Conservation (phyloP, 2,888 invertebrate genomes). For the Acronicta leporina region DNA sequence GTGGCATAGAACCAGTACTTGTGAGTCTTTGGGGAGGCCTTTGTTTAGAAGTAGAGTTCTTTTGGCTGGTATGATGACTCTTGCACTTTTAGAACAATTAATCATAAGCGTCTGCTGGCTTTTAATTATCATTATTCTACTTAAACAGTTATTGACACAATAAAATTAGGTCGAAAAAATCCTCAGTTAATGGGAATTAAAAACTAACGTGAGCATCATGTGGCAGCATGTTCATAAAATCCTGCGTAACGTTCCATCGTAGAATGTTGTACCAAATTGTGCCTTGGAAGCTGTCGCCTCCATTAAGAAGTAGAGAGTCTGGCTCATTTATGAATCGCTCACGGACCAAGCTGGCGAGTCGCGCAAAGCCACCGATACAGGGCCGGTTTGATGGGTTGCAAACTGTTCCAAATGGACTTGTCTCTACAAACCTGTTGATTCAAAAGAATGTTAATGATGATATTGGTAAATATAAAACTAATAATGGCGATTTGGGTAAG, state of each 20-base stretch:
- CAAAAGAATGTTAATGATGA: neutral
- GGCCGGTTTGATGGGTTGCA: slow-evolving; percentile 83
- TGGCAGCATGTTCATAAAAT: slow-evolving; percentile 93
- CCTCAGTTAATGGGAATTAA: neutral
- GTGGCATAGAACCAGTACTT: too few species aligned
- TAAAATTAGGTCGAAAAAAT: neutral
- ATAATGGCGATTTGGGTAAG: too few species aligned
- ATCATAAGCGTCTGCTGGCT: too few species aligned
- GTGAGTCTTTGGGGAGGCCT: too few species aligned
- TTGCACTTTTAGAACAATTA: too few species aligned
- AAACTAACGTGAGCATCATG: slow-evolving; percentile 93
- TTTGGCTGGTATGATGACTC: too few species aligned
- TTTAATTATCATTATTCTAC: too few species aligned
- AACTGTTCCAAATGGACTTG: slow-evolving; percentile 85
- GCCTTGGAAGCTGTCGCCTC: slow-evolving; percentile 92
- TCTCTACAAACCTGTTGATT: slow-evolving; percentile 89
- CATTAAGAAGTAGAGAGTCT: slow-evolving; percentile 90
- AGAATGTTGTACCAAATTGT: slow-evolving; percentile 94
- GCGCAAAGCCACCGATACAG: slow-evolving; percentile 93
- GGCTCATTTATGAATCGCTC: slow-evolving; percentile 87
- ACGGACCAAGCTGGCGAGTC: slow-evolving; percentile 89
- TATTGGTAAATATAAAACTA: too few species aligned
- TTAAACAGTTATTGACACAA: too few species aligned
- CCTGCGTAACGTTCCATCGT: slow-evolving; percentile 92
- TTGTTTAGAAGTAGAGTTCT: too few species aligned